Evolutionary conservation across 2,797 vertebrate genomes (phyloP).

Genomic region (Sylvilagus floridanus): DNA sequence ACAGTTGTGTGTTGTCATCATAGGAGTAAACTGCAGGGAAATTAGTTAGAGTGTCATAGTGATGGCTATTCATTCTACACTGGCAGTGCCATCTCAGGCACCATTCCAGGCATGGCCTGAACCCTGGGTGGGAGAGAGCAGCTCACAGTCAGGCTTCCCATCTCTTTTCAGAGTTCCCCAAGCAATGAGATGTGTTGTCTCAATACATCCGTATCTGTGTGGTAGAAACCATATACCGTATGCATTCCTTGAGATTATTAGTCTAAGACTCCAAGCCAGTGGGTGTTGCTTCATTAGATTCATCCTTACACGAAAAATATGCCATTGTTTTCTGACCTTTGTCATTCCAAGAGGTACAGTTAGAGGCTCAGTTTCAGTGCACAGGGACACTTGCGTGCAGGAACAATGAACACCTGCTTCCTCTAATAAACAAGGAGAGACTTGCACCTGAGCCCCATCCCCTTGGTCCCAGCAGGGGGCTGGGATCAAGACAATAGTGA

Average conservation of each 20-base stretch:
- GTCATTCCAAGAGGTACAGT: neutral
- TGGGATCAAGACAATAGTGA: neutral
- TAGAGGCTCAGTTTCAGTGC: neutral
- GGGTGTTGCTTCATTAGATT: neutral
- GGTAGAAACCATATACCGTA: neutral
- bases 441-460: neutral
- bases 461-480: neutral
- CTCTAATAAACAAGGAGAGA: neutral
- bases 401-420: neutral
- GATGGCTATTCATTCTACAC: neutral
- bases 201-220: neutral
- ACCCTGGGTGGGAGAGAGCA: neutral
- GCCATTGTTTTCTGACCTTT: neutral
- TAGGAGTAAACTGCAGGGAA: neutral
- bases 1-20: neutral
- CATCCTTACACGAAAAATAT: neutral
- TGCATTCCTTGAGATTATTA: neutral
- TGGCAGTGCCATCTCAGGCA: neutral
- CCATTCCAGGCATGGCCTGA: neutral
- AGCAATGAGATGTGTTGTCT: neutral
- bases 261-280: neutral
- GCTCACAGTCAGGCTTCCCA: neutral
- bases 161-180: neutral
- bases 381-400: neutral
- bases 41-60: rapidly evolving